Evolutionary conservation across 2,113 vertebrate genomes (phyloP).

Genomic region (Podarcis cretensis): DNA sequence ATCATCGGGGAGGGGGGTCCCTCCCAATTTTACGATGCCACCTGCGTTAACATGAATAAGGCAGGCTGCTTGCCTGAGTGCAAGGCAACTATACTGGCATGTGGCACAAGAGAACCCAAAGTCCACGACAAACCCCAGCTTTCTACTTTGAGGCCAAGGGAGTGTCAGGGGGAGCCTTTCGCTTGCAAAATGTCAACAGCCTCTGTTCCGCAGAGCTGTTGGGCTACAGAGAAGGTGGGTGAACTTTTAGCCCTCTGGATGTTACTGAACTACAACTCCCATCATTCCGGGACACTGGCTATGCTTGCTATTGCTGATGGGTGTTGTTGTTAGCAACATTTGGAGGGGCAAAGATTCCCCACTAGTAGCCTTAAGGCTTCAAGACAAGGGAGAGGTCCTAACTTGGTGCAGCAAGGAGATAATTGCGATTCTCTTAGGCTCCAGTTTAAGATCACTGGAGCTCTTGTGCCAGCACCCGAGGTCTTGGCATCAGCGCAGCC

Average conservation of each 20-base stretch:
- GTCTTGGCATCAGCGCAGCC: background rate
- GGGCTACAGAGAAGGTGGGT: background rate
- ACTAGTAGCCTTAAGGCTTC: background rate
- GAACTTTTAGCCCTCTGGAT: background rate
- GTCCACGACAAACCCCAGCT: background rate
- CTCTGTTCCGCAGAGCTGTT: background rate
- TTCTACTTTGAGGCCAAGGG: background rate
- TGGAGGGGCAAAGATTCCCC: background rate
- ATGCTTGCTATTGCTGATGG: background rate
- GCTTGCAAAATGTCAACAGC: background rate
- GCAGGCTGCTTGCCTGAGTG: constrained; percentile 50
- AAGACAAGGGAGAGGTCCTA: background rate
- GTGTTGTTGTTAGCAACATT: background rate
- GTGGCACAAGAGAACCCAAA: background rate
- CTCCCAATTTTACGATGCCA: too few relatives aligned
- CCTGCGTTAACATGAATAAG: constrained; percentile 1
- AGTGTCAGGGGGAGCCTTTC: background rate
- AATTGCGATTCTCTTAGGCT: background rate
- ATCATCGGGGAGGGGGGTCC: too few relatives aligned
- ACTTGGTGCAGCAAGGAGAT: background rate
- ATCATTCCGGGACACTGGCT: background rate
- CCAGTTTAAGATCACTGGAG: background rate
- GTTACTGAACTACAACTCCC: background rate
- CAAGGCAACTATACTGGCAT: background rate
- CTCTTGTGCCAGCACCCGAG: background rate